Percentiles rank a stretch among this genome's conserved stretches.
phyloP scores from a whole-genome alignment of 2,113 vertebrate species.

The Pungitius pungitius region DNA sequence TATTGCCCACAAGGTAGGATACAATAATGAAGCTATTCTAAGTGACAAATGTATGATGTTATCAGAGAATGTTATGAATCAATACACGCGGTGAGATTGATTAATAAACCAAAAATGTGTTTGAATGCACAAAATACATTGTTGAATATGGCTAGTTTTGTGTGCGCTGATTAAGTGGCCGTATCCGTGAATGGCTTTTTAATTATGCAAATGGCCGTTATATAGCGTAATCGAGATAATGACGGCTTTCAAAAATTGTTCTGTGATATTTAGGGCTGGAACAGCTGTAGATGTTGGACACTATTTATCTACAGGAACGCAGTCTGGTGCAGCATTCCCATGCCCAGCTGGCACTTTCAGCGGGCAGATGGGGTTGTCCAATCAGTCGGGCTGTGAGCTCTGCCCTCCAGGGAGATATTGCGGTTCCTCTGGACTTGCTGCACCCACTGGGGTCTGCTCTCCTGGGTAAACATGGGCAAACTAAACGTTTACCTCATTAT shows the following conservation, averaged over 20 bases:
- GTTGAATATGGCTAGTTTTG: neutral
- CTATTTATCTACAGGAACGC: slow-evolving; percentile 74
- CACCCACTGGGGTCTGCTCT: slow-evolving; percentile 78
- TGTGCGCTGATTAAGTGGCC: slow-evolving; percentile 24
- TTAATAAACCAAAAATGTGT: neutral
- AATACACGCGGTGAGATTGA: neutral
- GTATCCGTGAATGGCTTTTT: slow-evolving; percentile 38
- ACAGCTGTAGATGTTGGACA: slow-evolving; percentile 64
- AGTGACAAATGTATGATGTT: slow-evolving; percentile 8
- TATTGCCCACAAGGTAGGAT: slow-evolving; percentile 81
- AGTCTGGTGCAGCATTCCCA: slow-evolving; percentile 75
- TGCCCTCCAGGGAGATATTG: slow-evolving; percentile 90
- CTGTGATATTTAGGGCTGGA: slow-evolving; percentile 40
- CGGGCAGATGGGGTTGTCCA: slow-evolving; percentile 75
- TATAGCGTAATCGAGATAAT: slow-evolving; percentile 32
- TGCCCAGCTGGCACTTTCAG: slow-evolving; percentile 82
- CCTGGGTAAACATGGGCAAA: slow-evolving; percentile 80
- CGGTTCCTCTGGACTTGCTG: slow-evolving; percentile 75
- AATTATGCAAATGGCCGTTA: slow-evolving; percentile 50
- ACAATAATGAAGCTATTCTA: neutral
- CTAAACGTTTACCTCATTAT: slow-evolving; percentile 14
- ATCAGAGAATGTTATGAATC: neutral
- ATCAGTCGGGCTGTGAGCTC: slow-evolving; percentile 77
- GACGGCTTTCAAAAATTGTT: slow-evolving; percentile 39
- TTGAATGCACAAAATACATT: neutral